Conservation (phyloP, 2,797 vertebrate species). For the Rhabdomys pumilio region DNA sequence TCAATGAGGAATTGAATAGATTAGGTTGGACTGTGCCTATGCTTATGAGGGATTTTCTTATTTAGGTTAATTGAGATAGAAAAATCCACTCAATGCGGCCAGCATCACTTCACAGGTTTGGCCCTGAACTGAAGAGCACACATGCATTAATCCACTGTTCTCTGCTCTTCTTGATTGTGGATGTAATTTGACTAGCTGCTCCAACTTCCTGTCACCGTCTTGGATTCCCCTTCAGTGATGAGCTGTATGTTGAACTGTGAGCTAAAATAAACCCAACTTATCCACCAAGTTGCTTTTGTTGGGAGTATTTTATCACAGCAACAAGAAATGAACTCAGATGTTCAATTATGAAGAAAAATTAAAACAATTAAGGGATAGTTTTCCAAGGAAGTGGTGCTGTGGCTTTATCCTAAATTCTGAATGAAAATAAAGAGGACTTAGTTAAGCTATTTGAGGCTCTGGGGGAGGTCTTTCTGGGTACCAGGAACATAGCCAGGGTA, state of each 20-base stretch:
- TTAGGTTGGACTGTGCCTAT: neutral
- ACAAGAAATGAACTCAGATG: neutral
- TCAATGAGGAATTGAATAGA: neutral
- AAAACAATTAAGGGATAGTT: slow-evolving; percentile 42
- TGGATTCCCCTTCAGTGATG: neutral
- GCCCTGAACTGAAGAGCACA: neutral
- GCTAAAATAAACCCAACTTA: neutral
- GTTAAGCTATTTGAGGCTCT: neutral
- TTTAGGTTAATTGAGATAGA: neutral
- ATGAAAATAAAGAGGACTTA: neutral
- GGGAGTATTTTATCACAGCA: neutral
- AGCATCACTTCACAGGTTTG: neutral
- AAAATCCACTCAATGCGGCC: neutral
- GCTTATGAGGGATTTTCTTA: neutral
- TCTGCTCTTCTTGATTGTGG: neutral
- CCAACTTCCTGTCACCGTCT: neutral
- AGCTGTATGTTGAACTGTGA: neutral
- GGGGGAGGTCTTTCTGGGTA: neutral
- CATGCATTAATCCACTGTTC: neutral
- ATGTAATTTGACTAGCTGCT: neutral
- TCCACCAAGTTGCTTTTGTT: neutral
- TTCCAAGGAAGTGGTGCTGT: slow-evolving; percentile 1
- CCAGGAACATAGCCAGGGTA: neutral
- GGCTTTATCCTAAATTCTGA: slow-evolving; percentile 34
- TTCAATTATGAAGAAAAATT: slow-evolving; percentile 3